Evolutionary conservation across 2,113 vertebrate genomes (phyloP).

Genomic region (Gavia stellata): DNA sequence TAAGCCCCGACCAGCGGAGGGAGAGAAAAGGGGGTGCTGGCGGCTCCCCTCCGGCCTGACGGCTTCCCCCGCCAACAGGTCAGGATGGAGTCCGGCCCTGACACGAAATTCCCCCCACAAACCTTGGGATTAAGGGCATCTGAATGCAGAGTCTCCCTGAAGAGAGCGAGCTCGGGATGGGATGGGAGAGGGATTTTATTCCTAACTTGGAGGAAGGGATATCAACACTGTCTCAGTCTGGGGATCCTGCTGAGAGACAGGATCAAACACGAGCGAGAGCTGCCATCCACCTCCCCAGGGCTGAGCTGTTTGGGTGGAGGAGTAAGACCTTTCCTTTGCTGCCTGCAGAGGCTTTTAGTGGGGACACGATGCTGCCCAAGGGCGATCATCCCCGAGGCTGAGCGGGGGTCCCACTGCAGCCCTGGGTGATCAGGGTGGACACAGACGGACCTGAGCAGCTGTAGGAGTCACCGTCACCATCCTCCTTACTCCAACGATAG

Average conservation of each 20-base stretch:
- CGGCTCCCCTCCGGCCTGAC: not conserved
- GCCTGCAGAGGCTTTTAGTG: not conserved
- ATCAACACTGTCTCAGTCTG: not conserved
- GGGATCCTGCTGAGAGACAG: not conserved
- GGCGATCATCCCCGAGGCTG: accelerated
- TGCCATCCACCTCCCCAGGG: not conserved
- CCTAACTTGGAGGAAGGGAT: not conserved
- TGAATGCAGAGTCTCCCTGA: constrained; percentile 38
- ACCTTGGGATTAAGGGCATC: not conserved
- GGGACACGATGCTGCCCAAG: accelerated
- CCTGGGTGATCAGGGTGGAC: not conserved
- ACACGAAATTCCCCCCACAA: not conserved
- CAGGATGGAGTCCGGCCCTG: not conserved
- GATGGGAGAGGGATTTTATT: constrained; percentile 34
- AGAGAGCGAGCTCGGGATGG: constrained; percentile 5
- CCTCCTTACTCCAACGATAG: not conserved
- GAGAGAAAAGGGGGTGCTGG: not conserved
- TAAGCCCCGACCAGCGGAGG: not conserved
- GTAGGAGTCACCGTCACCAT: not conserved
- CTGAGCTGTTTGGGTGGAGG: not conserved
- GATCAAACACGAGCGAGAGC: not conserved
- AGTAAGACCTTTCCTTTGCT: not conserved
- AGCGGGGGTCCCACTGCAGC: not conserved
- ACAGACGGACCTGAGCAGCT: not conserved
- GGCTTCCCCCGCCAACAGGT: not conserved